phyloP scores from a whole-genome alignment of 1,140 invertebrate genomes.

The Andrena cerasifolii region DNA sequence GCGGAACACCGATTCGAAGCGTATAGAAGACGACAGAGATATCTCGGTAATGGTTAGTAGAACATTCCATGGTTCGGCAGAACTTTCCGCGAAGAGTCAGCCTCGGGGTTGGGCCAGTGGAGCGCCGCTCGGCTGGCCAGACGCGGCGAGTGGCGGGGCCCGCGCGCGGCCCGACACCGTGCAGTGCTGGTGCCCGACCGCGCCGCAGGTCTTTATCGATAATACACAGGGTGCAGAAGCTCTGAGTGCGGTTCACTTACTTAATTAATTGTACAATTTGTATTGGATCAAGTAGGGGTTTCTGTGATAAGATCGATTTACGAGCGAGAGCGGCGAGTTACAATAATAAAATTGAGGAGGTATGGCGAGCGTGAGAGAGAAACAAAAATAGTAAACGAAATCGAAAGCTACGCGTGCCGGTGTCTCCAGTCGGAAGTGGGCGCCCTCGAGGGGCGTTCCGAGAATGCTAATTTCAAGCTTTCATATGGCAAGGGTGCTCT shows the following conservation, averaged over 20 bases:
- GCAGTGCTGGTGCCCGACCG: no score
- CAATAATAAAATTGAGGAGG: not conserved
- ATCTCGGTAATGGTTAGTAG: not conserved
- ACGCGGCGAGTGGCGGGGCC: no score
- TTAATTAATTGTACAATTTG: not conserved
- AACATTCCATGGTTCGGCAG: not conserved
- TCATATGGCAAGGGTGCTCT: not conserved
- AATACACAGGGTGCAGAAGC: slow-evolving; percentile 7
- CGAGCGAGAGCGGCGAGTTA: slow-evolving; percentile 71
- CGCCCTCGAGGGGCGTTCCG: not conserved
- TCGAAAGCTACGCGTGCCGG: slow-evolving; percentile 23
- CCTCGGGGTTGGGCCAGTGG: not conserved
- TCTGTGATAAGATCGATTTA: slow-evolving; percentile 34
- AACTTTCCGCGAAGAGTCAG: not conserved
- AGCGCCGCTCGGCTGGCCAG: not conserved
- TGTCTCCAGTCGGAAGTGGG: not conserved
- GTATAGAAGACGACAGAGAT: not conserved
- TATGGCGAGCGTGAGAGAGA: slow-evolving; percentile 38
- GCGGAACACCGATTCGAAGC: not conserved
- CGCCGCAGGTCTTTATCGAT: no score
- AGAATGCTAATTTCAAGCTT: not conserved
- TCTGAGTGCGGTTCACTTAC: not conserved
- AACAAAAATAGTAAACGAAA: no score
- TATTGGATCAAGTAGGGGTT: not conserved
- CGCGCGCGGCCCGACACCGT: no score